Conservation (phyloP, 2,797 vertebrate genomes). For the Otolemur crassicaudatus region DNA sequence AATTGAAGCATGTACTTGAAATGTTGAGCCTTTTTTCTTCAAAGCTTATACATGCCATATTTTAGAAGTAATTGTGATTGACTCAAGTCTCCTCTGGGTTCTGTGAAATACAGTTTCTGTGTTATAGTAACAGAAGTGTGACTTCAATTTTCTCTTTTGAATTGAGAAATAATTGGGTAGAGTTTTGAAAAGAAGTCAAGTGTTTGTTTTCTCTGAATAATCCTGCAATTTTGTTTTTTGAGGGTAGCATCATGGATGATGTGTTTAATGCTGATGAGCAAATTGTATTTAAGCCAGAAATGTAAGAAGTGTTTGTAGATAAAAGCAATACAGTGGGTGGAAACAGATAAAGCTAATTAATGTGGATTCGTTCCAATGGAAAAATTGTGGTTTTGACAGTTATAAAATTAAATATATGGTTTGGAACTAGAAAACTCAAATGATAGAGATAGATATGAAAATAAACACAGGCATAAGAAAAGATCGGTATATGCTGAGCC, state of each 20-base stretch:
- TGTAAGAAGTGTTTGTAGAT: conserved; percentile 36
- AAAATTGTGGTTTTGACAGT: neutral
- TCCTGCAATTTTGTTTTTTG: conserved; percentile 52
- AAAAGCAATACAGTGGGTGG: conserved; percentile 7
- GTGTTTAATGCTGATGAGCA: conserved; percentile 59
- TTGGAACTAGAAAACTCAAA: conserved; percentile 24
- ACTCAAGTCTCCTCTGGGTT: neutral
- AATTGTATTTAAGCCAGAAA: conserved; percentile 49
- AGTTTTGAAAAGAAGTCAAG: conserved; percentile 68
- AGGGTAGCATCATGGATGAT: conserved; percentile 34
- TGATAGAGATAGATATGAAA: neutral
- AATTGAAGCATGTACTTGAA: conserved; percentile 36
- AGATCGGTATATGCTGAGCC: neutral
- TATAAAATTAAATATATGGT: conserved; percentile 1
- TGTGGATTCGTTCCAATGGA: conserved; percentile 11
- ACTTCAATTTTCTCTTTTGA: conserved; percentile 65
- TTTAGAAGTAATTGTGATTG: conserved; percentile 46
- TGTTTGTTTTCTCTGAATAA: conserved; percentile 66
- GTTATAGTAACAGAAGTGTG: conserved; percentile 22
- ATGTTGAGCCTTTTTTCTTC: conserved; percentile 43
- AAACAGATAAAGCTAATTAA: conserved; percentile 45
- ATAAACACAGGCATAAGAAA: neutral
- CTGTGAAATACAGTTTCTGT: neutral
- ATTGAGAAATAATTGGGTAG: conserved; percentile 64
- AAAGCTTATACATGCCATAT: conserved; percentile 28